Base-by-base conservation (phyloP, 2,113 vertebrate species). In the Erythrolamprus reginae region DNA sequence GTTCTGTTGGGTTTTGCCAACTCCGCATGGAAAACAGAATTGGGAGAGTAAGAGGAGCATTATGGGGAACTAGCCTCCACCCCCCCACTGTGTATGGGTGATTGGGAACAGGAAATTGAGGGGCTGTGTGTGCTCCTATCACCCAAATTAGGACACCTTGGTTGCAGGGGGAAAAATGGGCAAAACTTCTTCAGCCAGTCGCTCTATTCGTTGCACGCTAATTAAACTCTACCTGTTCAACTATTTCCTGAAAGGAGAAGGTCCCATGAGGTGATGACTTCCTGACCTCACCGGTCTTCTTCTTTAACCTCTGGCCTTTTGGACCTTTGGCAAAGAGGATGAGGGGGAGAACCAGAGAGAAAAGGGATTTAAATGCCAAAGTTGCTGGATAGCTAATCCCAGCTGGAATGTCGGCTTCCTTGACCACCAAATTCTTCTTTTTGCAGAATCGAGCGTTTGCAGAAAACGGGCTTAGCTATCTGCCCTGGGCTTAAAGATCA, bases 351-450 rank as follows among this genome's bases (percentile, higher is more conserved):
- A 21, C 7, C 17, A 10, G n/a, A 8, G 33, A 21, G 38, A 92
- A 91, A 94, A 94, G 87, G 84, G 94, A 89, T 94, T 95, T 93
- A 92, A 93, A 93, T 92, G 91, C 94, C 94, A 88, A 86, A 95
- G 95, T 93, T 94, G 94, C 96, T 91, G 94, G 95, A 92, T 92
- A 94, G 91, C 51, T 94, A 93, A 93, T 93, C 93, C 91, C 88
- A 89, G 83, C 91, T 88, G 10, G 1, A 24, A 86, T 86, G 10
- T 45, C 15, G 53, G 51, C 90, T 47, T 93, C 89, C 92, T 48
- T 48, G 87, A 38, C 1, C n/a, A 19, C 33, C 5, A 0, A 58
- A 45, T 47, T 58, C 19, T 38, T 51, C 2, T 58, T 50, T 50
- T 47, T 42, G 70, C 28, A 85, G 21, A 4, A 47, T 52, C 12